phyloP scores from a whole-genome alignment of 2,888 invertebrate species.

The Flexamia atlantica region DNA sequence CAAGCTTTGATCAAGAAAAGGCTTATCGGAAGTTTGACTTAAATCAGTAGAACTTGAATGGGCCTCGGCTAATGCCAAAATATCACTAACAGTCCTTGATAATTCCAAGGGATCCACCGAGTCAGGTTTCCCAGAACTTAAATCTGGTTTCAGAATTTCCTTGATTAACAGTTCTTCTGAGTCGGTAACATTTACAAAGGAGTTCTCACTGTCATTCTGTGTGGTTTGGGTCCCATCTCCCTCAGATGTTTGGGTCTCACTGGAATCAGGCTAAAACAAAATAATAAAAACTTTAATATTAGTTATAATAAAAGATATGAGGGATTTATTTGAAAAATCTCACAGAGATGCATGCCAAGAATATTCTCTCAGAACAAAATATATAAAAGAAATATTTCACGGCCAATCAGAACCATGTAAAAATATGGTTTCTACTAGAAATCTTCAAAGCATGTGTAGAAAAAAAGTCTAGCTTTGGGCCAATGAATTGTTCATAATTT shows the following conservation, averaged over 20 bases:
- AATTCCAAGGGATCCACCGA: neutral
- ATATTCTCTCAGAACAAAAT: too few species aligned
- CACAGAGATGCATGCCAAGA: too few species aligned
- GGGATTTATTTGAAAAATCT: too few species aligned
- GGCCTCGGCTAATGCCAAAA: slow-evolving; percentile 12
- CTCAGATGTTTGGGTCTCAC: neutral
- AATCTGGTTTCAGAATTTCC: neutral
- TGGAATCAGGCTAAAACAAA: neutral
- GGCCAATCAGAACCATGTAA: too few species aligned
- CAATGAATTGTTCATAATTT: too few species aligned
- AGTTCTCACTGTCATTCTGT: neutral
- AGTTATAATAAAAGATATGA: too few species aligned
- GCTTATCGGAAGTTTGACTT: neutral
- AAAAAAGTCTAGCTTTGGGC: too few species aligned
- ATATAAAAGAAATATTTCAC: too few species aligned
- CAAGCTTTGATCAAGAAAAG: neutral
- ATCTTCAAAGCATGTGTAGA: too few species aligned
- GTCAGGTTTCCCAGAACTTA: neutral
- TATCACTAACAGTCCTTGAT: slow-evolving; percentile 23
- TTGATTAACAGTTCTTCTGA: slow-evolving; percentile 35
- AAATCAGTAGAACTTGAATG: neutral
- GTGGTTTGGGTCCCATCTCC: neutral
- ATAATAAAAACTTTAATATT: neutral
- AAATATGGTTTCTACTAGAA: too few species aligned
- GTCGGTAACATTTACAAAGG: neutral